These are phyloP conservation scores for Spisula solida DNA, from an alignment of 2,888 invertebrate genomes.

Conservation along the genomic window DNA sequence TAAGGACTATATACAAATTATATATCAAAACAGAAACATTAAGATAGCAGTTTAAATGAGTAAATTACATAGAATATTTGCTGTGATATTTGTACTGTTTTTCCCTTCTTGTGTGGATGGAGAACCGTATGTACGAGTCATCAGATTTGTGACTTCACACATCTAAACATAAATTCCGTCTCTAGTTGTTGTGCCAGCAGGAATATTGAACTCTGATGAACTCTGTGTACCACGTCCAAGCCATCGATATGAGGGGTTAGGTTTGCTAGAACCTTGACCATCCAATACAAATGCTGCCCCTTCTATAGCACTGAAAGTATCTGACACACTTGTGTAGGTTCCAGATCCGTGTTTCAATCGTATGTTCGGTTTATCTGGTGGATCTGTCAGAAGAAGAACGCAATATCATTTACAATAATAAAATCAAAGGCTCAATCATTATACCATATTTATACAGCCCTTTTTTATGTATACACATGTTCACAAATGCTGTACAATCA, in stretches of 20 bases:
- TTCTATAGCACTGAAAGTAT: neutral
- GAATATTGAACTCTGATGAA: neutral
- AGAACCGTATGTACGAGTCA: neutral
- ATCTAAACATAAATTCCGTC: neutral
- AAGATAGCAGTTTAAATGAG: neutral
- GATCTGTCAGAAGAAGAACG: neutral
- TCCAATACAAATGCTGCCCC: neutral
- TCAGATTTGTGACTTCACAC: neutral
- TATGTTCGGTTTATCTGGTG: neutral
- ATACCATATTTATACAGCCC: no score
- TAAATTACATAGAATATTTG: neutral
- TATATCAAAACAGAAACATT: neutral
- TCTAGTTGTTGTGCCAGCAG: neutral
- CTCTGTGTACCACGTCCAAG: neutral
- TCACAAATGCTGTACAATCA: no score
- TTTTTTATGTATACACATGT: no score
- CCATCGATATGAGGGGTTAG: neutral
- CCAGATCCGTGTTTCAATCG: neutral
- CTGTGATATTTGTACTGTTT: neutral
- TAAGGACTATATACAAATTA: neutral
- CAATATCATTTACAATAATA: no score
- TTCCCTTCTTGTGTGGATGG: neutral
- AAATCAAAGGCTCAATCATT: no score
- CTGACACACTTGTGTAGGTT: neutral
- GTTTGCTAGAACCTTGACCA: neutral